Conservation (phyloP, 2,888 invertebrate species). For the Nephrotoma appendiculata region DNA sequence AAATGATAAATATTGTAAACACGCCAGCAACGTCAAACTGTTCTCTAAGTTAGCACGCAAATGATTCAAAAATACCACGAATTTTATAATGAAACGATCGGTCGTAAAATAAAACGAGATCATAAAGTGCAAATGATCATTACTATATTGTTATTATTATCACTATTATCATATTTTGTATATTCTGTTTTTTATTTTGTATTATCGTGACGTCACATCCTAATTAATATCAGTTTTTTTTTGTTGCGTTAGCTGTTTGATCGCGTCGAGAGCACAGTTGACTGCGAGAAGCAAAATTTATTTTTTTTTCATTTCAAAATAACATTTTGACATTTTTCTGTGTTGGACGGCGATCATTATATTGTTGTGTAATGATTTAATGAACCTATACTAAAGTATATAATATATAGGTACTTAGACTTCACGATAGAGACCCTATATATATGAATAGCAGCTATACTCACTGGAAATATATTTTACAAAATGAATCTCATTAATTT, state of each 20-base stretch:
- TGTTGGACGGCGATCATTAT: neutral
- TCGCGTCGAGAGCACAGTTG: neutral
- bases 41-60: neutral
- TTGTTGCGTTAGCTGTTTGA: neutral
- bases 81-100: neutral
- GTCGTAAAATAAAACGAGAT: neutral
- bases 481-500: no score
- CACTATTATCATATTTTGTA: neutral
- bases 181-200: neutral
- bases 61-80: neutral
- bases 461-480: no score
- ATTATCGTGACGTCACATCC: slow-evolving; percentile 2
- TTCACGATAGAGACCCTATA: no score
- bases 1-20: neutral
- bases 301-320: neutral
- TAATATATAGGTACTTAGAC: no score
- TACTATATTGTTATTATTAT: neutral
- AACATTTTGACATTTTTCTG: neutral
- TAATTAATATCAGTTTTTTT: slow-evolving; percentile 3
- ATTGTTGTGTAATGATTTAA: neutral
- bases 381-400: neutral
- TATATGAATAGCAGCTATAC: no score
- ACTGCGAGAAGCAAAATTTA: neutral
- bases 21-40: neutral
- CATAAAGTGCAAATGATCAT: neutral